Conservation (phyloP, 2,888 invertebrate species). For the Tetragonisca angustula region DNA sequence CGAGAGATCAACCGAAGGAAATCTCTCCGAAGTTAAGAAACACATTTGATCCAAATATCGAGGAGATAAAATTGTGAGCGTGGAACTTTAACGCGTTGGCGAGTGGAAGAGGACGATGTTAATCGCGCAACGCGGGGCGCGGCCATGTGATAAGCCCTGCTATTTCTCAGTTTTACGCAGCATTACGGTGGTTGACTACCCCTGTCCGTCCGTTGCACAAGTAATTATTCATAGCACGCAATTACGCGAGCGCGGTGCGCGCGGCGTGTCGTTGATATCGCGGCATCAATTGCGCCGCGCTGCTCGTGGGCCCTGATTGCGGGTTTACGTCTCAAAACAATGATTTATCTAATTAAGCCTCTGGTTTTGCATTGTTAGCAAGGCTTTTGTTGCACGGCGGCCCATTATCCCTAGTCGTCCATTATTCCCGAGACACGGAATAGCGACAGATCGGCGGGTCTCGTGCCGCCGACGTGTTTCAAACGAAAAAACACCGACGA, state of each 20-base stretch:
- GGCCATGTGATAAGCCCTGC: constrained; percentile 32
- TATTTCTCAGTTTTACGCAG: constrained; percentile 12
- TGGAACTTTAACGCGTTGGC: constrained; percentile 3
- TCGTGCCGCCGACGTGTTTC: constrained; percentile 22
- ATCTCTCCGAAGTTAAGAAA: background rate
- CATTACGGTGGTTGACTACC: constrained; percentile 60
- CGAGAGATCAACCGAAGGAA: background rate
- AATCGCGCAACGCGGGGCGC: constrained; percentile 33
- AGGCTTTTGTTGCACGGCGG: constrained; percentile 67
- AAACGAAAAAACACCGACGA: background rate
- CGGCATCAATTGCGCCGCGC: constrained; percentile 76
- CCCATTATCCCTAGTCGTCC: constrained; percentile 62
- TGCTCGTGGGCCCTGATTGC: constrained; percentile 75
- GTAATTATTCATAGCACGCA: constrained; percentile 83
- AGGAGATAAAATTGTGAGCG: background rate
- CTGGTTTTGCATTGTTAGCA: constrained; percentile 77
- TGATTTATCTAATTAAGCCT: constrained; percentile 82
- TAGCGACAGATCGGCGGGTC: constrained; percentile 63
- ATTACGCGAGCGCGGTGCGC: constrained; percentile 77
- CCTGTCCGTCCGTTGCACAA: constrained; percentile 57
- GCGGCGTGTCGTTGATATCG: constrained; percentile 74
- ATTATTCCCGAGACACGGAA: constrained; percentile 58
- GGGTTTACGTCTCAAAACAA: constrained; percentile 80
- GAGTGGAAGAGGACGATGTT: constrained; percentile 19
- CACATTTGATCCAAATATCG: background rate